These are phyloP conservation scores for Elephantulus edwardii DNA, from an alignment of 2,113 vertebrate species.

Conservation along the genomic window DNA sequence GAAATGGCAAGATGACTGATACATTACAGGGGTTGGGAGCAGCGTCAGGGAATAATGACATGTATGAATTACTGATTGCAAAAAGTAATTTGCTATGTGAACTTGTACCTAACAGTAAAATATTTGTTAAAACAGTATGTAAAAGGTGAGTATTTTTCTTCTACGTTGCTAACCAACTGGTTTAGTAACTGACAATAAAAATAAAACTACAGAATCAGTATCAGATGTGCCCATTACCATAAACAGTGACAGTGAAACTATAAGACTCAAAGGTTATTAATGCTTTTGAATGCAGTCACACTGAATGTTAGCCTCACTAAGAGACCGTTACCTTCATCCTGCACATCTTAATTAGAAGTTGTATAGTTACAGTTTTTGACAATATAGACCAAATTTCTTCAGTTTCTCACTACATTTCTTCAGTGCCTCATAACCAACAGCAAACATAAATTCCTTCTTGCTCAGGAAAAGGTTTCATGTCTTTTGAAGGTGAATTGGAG, in stretches of 20 bases:
- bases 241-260: not conserved
- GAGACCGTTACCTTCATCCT: not conserved
- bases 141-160: not conserved
- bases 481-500: not conserved
- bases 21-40: not conserved
- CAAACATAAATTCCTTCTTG: slow-evolving; percentile 4
- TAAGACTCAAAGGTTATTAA: not conserved
- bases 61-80: not conserved
- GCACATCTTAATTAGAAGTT: slow-evolving; percentile 25
- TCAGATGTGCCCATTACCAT: not conserved
- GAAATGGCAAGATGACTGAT: not conserved
- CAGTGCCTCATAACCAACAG: not conserved
- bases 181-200: not conserved
- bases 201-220: not conserved
- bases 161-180: not conserved
- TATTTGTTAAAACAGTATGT: not conserved
- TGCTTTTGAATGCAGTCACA: slow-evolving; percentile 41
- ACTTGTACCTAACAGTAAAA: not conserved
- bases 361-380: not conserved
- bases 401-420: not conserved
- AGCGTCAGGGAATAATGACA: not conserved
- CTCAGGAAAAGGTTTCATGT: not conserved
- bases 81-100: not conserved
- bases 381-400: not conserved
- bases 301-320: not conserved